Evolutionary conservation across 2,888 invertebrate species (phyloP), one percentile per base, ranked within the genome.

Genomic region (Nowickia ferox): DNA sequence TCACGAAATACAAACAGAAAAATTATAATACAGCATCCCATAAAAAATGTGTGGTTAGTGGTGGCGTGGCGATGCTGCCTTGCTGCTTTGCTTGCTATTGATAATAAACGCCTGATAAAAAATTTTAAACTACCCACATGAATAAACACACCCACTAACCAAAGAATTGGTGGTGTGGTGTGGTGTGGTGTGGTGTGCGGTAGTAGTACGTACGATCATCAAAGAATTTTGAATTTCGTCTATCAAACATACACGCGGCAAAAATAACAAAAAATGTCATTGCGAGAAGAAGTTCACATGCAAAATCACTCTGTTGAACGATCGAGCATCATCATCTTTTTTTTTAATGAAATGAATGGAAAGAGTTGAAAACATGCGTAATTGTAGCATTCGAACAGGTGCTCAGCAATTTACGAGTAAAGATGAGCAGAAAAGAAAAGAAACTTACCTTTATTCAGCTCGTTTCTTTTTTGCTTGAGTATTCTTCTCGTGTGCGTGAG

Each of bases 361-460:
- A 80, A 80, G 76, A 63, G 74, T 82, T 83, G 19, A 66, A 82
- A 82, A 86, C 86, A 86, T 86, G 86, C 86, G 86, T 86, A 87
- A 85, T 80, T 87, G 85, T 85, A 87, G 87, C 85, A 87, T 65
- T 55, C 69, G 77, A 87, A 84, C 77, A 84, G 87, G 87, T 80
- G 68, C 10, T 42, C 87, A 87, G 84, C 55, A 85, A 40, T 40
- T 30, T 42, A n/a, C n/a, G n/a, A n/a, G n/a, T n/a, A 1, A 75
- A 38, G 13, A 55, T 22, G 44, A 17, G 19, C 30, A 53, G 22
- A 61, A 30, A 65, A 55, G 11, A 5, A 38, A 38, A 59, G 0
- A 11, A 65, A 55, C 42, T 48, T 42, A 15, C 19, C 8, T 51
- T 57, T n/a, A 44, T 46, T 40, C 11, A 51, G 1, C 6, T 59